Base-by-base conservation (phyloP, 2,888 invertebrate species). In the Hoplodrina blanda region DNA sequence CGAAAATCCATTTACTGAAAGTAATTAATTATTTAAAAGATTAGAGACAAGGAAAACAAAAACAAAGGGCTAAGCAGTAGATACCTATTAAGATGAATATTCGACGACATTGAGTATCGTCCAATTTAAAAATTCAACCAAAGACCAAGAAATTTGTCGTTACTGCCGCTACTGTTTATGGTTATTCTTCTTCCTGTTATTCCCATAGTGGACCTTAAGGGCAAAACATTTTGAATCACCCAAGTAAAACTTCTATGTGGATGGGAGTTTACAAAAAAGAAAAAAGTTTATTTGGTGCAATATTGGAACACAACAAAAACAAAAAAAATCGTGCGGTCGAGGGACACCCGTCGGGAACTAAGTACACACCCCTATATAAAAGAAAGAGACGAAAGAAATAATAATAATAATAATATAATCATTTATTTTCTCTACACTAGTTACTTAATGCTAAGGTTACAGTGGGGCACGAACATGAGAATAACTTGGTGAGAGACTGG, bases 71-170 rank as follows among this genome's bases (percentile, higher is more conserved):
- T 59, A 11, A 25, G 17, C 6, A 13, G 33, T 41, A 55, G 13
- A 25, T 33, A 37, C n/a, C 54, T 49, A 49, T 19, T 50, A 30
- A 20, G 20, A 57, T 73, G 49, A 76, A 73, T 73, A 53, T 76
- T 62, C 10, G 19, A 69, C 5, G n/a, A 33, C 4, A 57, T 44
- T 55, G 46, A 60, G 54, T 54, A 65, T 33, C 50, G 54, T 8
- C n/a, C 20, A 13, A n/a, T 30, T 55, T 15, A 67, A 75, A 66
- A 56, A 30, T 61, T 67, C 50, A 67, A 52, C 25, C 19, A n/a
- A 33, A 46, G 5, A 19, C 8, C 25, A n/a, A 8, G 20, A 55
- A 61, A 46, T 56, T 67, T 56, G n/a, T 20, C 52, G 56, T 41
- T 30, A 49, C n/a, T 41, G 8, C 7, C 25, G 0, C 30, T 5